Evolutionary conservation across 2,888 invertebrate species (phyloP), one percentile per base, ranked within the genome.

Genomic region (Acronicta leporina): DNA sequence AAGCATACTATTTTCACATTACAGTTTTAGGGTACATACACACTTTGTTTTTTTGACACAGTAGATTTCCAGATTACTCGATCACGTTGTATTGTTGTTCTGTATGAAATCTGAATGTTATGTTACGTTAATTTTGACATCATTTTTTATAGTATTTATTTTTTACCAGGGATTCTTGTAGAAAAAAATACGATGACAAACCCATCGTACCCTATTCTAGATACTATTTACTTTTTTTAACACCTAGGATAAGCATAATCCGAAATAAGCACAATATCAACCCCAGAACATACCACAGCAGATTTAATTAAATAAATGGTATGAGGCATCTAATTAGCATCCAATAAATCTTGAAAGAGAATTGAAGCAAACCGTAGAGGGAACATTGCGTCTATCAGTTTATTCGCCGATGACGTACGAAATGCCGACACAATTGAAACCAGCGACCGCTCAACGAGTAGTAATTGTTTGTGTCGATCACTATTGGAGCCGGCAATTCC

Each of bases 381-480:
- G 54, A 61, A 57, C 61, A 46, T 41, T 48, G 63, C 46, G 48
- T 66, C 64, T 67, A 11, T 2, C 42, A 54, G 57, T 64, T 72
- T 44, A 68, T 66, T 62, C 51, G 60, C 25, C 41, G 58, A 68
- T 77, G 77, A 77, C 77, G 77, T 81, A 86, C 85, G 82, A 86
- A 89, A 86, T 84, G 83, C 87, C 83, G 82, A 73, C 78, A 85
- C 92, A 93, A 92, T 93, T 94, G 92, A 87, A 87, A 87, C 82
- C 70, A 82, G 75, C 84, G 84, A 84, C 84, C 87, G 87, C 85
- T 91, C 91, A 92, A 93, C 88, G 81, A 91, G 89, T 77, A 83
- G 89, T 92, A 93, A 93, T 94, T 92, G 92, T 89, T 88, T 88
- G 86, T 77, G 79, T 75, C 77, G 85, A 88, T 88, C 85, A 82